These are phyloP conservation scores for Psylliodes chrysocephalus DNA, from an alignment of 2,888 invertebrate species.

Conservation along the genomic window DNA sequence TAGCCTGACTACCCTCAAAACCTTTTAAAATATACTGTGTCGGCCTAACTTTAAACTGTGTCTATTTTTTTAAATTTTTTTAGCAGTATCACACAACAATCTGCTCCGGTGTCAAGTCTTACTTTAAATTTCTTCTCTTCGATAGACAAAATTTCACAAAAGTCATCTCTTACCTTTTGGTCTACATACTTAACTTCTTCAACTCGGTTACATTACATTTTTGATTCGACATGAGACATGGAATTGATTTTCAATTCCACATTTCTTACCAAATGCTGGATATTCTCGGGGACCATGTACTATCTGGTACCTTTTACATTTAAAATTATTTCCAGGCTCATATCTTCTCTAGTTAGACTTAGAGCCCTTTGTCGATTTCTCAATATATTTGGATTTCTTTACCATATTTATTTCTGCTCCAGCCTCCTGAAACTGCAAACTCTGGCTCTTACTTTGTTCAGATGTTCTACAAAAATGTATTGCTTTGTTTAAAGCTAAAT, in stretches of 20 bases:
- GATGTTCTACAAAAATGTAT: constrained; percentile 44
- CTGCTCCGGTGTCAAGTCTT: constrained; percentile 37
- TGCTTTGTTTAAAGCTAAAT: constrained; percentile 42
- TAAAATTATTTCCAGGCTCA: constrained; percentile 32
- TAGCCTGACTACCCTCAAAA: constrained; percentile 36
- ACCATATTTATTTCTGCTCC: constrained; percentile 9
- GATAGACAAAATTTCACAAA: constrained; percentile 17
- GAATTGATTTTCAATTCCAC: constrained; percentile 42
- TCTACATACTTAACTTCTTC: neutral
- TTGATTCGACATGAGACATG: constrained; percentile 39
- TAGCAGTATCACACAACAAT: constrained; percentile 36
- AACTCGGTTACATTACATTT: constrained; percentile 15
- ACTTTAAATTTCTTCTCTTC: constrained; percentile 33
- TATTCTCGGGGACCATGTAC: constrained; percentile 41
- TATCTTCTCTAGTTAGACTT: neutral
- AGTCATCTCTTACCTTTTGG: neutral
- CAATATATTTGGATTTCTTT: constrained; percentile 17
- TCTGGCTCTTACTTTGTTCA: constrained; percentile 43
- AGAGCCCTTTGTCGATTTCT: no score
- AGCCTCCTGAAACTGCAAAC: constrained; percentile 20
- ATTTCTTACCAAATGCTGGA: constrained; percentile 44
- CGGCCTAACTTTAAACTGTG: constrained; percentile 35
- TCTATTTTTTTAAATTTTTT: constrained; percentile 31
- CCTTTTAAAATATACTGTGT: constrained; percentile 35
- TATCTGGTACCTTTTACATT: constrained; percentile 37